Base-by-base conservation (phyloP, 2,888 invertebrate species). In the Hemithea aestivaria region DNA sequence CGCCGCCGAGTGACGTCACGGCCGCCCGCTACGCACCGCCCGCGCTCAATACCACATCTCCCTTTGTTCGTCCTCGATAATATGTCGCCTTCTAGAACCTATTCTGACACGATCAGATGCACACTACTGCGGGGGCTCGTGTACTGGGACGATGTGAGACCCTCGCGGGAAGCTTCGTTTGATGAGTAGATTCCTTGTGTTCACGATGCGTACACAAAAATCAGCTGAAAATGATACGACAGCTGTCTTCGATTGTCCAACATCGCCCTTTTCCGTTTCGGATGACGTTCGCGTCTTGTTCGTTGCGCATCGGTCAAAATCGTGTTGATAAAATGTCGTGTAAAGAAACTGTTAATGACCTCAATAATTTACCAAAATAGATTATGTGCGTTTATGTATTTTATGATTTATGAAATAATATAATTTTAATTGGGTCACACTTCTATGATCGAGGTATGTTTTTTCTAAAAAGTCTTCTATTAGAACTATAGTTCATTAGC, bases 221-320 rank as follows among this genome's bases (percentile, higher is more conserved):
- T 87, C 87, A 87, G 87, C 87, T 87, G 87, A 82, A 87, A 77
- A 77, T 73, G 74, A 79, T 76, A 68, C 87, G 88, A 83, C 89
- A 85, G 81, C 84, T 89, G 74, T 88, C 82, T 79, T 63, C 61
- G 16, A 16, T 68, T 67, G 55, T 69, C 63, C 70, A 72, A 73
- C 68, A 70, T 72, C 70, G 71, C 71, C 63, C 67, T 72, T 64
- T 35, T 68, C 54, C 67, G 68, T 72, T 78, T 75, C 71, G 65
- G 58, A 64, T 74, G 70, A 74, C 75, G 71, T 77, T 77, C 73
- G 75, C 71, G 62, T 64, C 53, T 62, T 55, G 60, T 68, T 75
- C 78, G 70, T 62, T 60, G 62, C 55, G 64, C 67, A 62, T 77
- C 73, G 73, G 71, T 55, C 56, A 16, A 29, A 34, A 34, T 29